Base-by-base conservation (phyloP, 1,140 invertebrate species). In the Trachymyrmex cornetzi region DNA sequence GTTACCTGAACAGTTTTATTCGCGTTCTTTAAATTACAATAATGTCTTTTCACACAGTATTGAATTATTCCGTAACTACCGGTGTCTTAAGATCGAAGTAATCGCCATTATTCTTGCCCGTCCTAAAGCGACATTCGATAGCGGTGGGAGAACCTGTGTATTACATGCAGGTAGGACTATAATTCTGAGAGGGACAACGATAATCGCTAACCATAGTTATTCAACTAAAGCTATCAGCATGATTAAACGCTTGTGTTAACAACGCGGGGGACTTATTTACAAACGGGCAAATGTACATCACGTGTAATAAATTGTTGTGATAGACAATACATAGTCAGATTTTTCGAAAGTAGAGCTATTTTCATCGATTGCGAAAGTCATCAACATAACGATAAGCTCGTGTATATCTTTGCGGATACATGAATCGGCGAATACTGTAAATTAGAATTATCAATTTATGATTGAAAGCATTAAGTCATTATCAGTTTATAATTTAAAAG, bases 21-120 rank as follows among this genome's bases (percentile, higher is more conserved):
- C 53, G 72, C 34, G 24, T 24, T 19, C 24, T 71, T 50, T 71
- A 69, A 71, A 19, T 48, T 55, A 19, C 44, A 69, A 80, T 80
- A 44, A 38, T 34, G 57, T 34, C 27, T 24, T 84, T 75, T 75
- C 38, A 44, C 38, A 44, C n/a, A 34, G 57, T 67, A 74, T 84
- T 74, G 53, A 82, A 84, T 84, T 61, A 82, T 82, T 81, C 27
- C 55, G 55, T 38, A 67, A 80, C 63, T 67, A 80, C 38, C 16
- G 30, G n/a, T 61, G 59, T 50, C 75, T 48, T 24, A 19, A 48
- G 57, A 48, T 61, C 57, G 16, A 14, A 61, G 34, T 48, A 57
- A 71, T 71, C 79, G 34, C 50, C 66, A 44, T 84, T 84, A 84
- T 75, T 84, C 55, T 34, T 63, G 38, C n/a, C 38, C 44, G 14